Conservation (phyloP, 2,888 invertebrate species). For the Drosophila ezoana region DNA sequence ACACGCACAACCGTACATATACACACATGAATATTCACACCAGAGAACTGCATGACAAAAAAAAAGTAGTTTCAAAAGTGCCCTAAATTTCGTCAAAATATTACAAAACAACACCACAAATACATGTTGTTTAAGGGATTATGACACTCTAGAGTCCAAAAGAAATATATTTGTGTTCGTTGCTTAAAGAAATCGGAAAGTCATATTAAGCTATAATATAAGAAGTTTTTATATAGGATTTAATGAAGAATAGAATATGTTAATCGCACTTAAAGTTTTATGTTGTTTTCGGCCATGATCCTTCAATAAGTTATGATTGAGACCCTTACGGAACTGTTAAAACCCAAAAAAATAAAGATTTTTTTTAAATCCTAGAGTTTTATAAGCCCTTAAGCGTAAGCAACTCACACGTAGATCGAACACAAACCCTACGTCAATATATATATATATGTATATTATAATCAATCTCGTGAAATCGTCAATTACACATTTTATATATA, state of each 20-base stretch:
- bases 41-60: slow-evolving; percentile 60
- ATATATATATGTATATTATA: slow-evolving; percentile 25
- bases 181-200: no score
- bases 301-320: no score
- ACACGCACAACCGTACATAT: slow-evolving; percentile 6
- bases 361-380: no score
- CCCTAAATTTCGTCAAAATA: slow-evolving; percentile 51
- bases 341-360: no score
- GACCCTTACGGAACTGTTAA: no score
- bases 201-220: no score
- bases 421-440: slow-evolving; percentile 28
- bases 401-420: slow-evolving; percentile 21
- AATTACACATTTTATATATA: slow-evolving; percentile 49
- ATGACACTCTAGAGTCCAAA: no score
- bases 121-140: slow-evolving; percentile 1
- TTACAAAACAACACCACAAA: slow-evolving; percentile 15
- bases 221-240: no score
- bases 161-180: no score
- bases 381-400: slow-evolving; percentile 1
- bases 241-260: no score
- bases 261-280: no score
- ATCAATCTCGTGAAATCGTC: slow-evolving; percentile 45
- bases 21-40: slow-evolving; percentile 18
- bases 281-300: no score
- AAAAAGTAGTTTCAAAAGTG: slow-evolving; percentile 45